Evolutionary conservation across 2,888 invertebrate species (phyloP).

Genomic region (Sialis fuliginosa): DNA sequence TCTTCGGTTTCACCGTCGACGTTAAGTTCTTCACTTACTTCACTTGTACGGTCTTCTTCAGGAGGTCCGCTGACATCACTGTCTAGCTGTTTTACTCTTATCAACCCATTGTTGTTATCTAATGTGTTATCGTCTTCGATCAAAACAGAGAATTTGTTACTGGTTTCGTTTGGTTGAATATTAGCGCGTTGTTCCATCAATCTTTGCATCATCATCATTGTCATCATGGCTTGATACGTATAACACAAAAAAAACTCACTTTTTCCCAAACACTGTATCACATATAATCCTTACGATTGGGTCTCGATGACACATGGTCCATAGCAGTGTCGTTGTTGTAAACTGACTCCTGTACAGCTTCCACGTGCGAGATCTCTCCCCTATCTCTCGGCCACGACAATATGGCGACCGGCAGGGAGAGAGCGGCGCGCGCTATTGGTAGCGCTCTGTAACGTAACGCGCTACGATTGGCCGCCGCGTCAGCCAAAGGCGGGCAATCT

Average conservation of each 20-base stretch:
- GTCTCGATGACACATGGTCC: background rate
- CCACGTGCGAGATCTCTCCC: background rate
- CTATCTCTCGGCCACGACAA: background rate
- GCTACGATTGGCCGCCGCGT: too few species aligned
- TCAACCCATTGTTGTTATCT: conserved; percentile 9
- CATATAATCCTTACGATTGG: too few species aligned
- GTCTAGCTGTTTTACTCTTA: conserved; percentile 12
- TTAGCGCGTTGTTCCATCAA: conserved; percentile 17
- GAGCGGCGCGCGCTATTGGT: too few species aligned
- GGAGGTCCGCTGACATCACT: conserved; percentile 20
- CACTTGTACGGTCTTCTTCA: conserved; percentile 18
- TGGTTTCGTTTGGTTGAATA: background rate
- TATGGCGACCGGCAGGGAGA: background rate
- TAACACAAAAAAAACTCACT: background rate
- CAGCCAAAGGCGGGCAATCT: too few species aligned
- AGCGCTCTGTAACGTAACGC: too few species aligned
- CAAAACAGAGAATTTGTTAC: background rate
- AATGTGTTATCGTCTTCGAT: conserved; percentile 12
- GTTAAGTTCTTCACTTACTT: conserved; percentile 19
- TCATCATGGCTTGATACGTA: conserved; percentile 20
- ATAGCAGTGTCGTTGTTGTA: background rate
- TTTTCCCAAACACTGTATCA: too few species aligned
- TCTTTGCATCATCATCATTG: conserved; percentile 32
- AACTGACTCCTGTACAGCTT: background rate
- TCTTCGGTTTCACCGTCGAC: conserved; percentile 27